Percentiles rank a stretch among this genome's conserved stretches.
Conservation (phyloP, 1,140 invertebrate species). For the Atta colombica region DNA sequence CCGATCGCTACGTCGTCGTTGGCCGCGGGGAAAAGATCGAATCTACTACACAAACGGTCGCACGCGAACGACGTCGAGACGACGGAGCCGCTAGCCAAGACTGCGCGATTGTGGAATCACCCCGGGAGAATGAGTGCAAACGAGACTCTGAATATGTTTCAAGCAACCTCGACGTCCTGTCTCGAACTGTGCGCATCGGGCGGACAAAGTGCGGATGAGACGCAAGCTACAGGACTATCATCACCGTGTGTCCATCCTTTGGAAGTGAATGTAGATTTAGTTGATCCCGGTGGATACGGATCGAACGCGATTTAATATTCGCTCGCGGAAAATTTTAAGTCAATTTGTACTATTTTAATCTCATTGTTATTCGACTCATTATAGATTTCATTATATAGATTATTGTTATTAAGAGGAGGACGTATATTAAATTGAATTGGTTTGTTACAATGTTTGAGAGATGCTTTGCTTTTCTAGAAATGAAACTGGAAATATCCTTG, state of each 20-base stretch:
- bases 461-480: conserved; percentile 41
- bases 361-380: conserved; percentile 59
- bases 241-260: conserved; percentile 43
- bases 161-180: conserved; percentile 46
- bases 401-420: conserved; percentile 59
- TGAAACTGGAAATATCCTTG: conserved; percentile 14
- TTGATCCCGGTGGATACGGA: conserved; percentile 49
- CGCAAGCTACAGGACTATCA: conserved; percentile 16
- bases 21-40: conserved; percentile 58
- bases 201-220: conserved; percentile 23
- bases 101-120: conserved; percentile 55
- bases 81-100: conserved; percentile 63
- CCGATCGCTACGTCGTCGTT: conserved; percentile 55
- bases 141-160: conserved; percentile 46
- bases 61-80: conserved; percentile 60
- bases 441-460: conserved; percentile 52
- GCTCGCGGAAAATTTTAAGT: conserved; percentile 54
- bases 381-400: conserved; percentile 63
- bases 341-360: conserved; percentile 62
- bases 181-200: conserved; percentile 54
- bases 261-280: conserved; percentile 67
- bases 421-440: conserved; percentile 49
- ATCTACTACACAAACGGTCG: conserved; percentile 65
- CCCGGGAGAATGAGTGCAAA: conserved; percentile 42
- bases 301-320: conserved; percentile 38